A percentile compares a stretch with the other conserved stretches of the same genome.
Conservation (phyloP, 2,888 invertebrate species). For the Lacanobia oleracea region DNA sequence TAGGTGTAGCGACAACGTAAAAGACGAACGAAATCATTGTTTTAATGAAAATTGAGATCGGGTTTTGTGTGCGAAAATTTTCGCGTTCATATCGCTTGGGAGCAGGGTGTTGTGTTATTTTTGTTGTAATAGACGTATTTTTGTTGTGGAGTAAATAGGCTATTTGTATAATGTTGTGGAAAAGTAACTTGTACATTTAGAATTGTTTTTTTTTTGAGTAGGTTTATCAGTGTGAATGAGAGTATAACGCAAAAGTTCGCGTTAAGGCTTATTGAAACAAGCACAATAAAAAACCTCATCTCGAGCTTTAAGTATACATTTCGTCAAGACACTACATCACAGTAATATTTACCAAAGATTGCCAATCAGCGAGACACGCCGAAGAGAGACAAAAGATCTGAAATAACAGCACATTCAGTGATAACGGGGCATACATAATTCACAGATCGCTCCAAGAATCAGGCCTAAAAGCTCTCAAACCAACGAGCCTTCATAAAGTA, state of each 20-base stretch:
- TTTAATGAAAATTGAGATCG: conserved; percentile 58
- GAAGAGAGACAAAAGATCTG: not conserved
- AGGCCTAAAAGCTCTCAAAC: conserved; percentile 37
- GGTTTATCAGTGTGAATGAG: not conserved
- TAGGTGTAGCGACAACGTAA: conserved; percentile 69
- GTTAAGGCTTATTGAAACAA: not conserved
- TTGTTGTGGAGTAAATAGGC: not conserved
- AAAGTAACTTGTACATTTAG: not conserved
- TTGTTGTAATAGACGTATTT: conserved; percentile 16
- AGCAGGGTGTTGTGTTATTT: conserved; percentile 31
- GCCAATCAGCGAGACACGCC: conserved; percentile 29
- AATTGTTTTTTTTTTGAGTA: not conserved
- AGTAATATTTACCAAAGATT: conserved; percentile 19
- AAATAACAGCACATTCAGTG: conserved; percentile 1
- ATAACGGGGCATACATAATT: conserved; percentile 44
- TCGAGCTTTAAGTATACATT: not conserved
- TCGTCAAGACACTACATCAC: not conserved
- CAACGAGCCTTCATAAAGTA: conserved; percentile 35
- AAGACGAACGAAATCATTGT: conserved; percentile 55
- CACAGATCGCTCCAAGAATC: conserved; percentile 12
- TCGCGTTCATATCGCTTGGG: conserved; percentile 40
- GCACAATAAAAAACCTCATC: not conserved
- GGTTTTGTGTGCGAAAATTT: conserved; percentile 44
- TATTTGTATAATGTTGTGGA: not conserved
- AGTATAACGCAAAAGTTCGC: not conserved